These are phyloP conservation scores for Zhuqinia jingwanae DNA, from an alignment of 2,888 invertebrate species.

Conservation along the genomic window DNA sequence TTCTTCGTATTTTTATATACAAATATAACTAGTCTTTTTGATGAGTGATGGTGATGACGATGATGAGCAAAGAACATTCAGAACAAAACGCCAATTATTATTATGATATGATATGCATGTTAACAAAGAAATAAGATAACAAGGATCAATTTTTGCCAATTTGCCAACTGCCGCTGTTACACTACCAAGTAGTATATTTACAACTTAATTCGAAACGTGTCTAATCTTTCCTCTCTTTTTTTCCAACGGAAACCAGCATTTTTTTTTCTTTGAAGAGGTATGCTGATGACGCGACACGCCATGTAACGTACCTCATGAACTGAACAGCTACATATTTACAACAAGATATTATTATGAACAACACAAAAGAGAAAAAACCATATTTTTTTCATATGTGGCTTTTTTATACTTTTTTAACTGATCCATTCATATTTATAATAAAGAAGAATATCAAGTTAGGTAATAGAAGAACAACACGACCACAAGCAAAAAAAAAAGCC, in stretches of 20 bases:
- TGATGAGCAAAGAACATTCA: too few relatives aligned
- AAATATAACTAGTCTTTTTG: conserved; percentile 6
- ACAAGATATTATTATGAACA: too few relatives aligned
- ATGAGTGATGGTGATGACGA: too few relatives aligned
- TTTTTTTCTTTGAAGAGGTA: conserved; percentile 54
- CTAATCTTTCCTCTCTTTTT: conserved; percentile 42
- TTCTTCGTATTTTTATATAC: too few relatives aligned
- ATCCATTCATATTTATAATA: neutral
- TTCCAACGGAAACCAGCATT: conserved; percentile 70
- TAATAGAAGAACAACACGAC: conserved; percentile 32
- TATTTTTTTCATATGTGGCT: neutral
- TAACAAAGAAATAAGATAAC: conserved; percentile 37
- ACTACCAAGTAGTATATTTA: conserved; percentile 2
- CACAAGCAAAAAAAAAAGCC: conserved; percentile 39
- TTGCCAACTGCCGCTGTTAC: conserved; percentile 46
- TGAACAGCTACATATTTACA: too few relatives aligned
- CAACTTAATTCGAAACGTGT: conserved; percentile 60
- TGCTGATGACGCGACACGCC: conserved; percentile 28
- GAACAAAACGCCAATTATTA: conserved; percentile 19
- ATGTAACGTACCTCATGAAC: conserved; percentile 8
- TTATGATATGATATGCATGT: conserved; percentile 15
- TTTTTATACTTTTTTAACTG: neutral
- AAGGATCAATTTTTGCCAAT: conserved; percentile 59
- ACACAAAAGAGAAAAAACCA: conserved; percentile 13
- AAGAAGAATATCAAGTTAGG: conserved; percentile 27